Evolutionary conservation across 2,888 invertebrate species (phyloP), one percentile per base, ranked within the genome.

Genomic region (Lomographa bimaculata): DNA sequence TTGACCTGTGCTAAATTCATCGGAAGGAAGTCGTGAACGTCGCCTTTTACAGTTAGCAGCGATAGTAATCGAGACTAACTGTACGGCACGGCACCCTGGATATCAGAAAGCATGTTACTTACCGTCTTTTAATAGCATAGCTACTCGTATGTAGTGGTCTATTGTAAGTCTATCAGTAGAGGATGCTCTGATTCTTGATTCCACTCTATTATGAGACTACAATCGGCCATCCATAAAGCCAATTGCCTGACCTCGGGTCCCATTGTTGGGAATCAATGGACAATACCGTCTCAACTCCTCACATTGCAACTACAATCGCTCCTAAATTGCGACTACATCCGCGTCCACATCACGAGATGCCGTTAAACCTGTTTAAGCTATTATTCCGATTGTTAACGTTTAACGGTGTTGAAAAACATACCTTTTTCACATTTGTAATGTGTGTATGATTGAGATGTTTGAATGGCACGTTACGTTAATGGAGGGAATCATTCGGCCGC

Each of bases 201-300:
- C 25, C 27, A 21, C 32, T 47, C 44, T 46, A 18, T 37, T 46
- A 54, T 44, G 57, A 74, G 71, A 62, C 61, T 57, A 84, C 79
- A 81, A 81, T 80, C 64, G 64, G 64, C 62, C 60, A 54, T 50
- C 50, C 54, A 66, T 60, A 58, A 67, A 66, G 68, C 63, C 54
- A 45, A 27, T 40, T 7, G 60, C 49, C 52, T 73, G 81, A 78
- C 80, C 82, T 81, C 79, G 68, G 56, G 47, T 59, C 57, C 62
- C 63, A 75, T 79, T 80, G 71, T 76, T 43, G 55, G 42, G 46
- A 59, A 64, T 67, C 66, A 71, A 67, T 68, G 66, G 69, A 69
- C 61, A 68, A 61, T 60, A 51, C 56, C 53, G 48, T 50, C 46
- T 60, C 50, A 45, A 42, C 42, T 60, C 37, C 37, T 46, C 41